Evolutionary conservation across 2,888 invertebrate genomes (phyloP).

Genomic region (Augochlorella aurata): DNA sequence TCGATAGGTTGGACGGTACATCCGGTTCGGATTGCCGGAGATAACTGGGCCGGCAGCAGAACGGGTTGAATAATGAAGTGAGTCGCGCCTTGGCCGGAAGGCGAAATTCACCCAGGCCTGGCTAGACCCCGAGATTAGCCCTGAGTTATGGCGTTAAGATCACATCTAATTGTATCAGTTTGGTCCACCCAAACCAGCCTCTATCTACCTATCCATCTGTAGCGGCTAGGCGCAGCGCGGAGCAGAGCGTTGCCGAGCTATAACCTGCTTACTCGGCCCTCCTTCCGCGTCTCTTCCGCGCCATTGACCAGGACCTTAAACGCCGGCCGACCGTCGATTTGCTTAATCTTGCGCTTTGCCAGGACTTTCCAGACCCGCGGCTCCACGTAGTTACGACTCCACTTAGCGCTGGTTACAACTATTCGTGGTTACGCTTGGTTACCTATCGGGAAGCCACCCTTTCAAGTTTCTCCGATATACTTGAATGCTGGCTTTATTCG

Average conservation of each 20-base stretch:
- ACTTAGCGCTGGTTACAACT: conserved; percentile 60
- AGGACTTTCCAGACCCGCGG: conserved; percentile 68
- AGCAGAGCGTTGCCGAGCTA: conserved; percentile 41
- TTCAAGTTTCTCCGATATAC: conserved; percentile 27
- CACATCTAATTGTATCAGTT: conserved; percentile 82
- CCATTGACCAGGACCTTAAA: conserved; percentile 80
- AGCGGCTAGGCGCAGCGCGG: conserved; percentile 53
- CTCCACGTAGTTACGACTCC: conserved; percentile 62
- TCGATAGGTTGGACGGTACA: conserved; percentile 68
- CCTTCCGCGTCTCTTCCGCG: conserved; percentile 76
- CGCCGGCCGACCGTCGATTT: conserved; percentile 74
- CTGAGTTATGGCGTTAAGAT: conserved; percentile 81
- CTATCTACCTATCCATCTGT: conserved; percentile 80
- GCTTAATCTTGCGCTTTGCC: conserved; percentile 75
- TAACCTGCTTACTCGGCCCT: conserved; percentile 72
- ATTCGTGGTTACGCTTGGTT: conserved; percentile 61
- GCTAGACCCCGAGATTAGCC: conserved; percentile 78
- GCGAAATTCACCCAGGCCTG: conserved; percentile 71
- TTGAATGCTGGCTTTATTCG: conserved; percentile 41
- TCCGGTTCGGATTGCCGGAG: conserved; percentile 70
- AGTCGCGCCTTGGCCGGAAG: conserved; percentile 80
- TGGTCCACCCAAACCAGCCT: conserved; percentile 72
- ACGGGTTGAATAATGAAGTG: conserved; percentile 82
- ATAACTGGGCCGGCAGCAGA: conserved; percentile 75
- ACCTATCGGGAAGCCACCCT: conserved; percentile 52